A percentile compares a stretch with the other conserved stretches of the same genome.
These are phyloP conservation scores for Aradophagus sp. DNA, from an alignment of 1,140 invertebrate genomes.

Conservation along the genomic window DNA sequence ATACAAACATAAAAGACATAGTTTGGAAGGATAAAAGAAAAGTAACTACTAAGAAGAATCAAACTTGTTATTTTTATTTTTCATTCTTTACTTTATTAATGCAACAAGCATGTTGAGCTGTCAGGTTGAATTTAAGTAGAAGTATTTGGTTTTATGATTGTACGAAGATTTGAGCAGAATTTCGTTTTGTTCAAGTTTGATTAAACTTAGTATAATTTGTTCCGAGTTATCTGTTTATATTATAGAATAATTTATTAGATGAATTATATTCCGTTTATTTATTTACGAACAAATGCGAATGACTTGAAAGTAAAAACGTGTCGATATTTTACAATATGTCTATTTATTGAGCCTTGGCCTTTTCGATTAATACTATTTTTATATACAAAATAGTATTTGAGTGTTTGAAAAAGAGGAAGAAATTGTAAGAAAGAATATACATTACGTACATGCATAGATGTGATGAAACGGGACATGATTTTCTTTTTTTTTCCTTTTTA, in stretches of 20 bases:
- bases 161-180: too few relatives aligned
- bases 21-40: too few relatives aligned
- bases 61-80: too few relatives aligned
- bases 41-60: too few relatives aligned
- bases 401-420: conserved; percentile 10
- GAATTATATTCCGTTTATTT: conserved; percentile 9
- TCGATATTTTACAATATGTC: conserved; percentile 30
- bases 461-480: background rate
- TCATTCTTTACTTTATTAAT: too few relatives aligned
- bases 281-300: conserved; percentile 9
- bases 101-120: too few relatives aligned
- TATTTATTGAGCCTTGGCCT: conserved; percentile 42
- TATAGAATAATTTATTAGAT: conserved; percentile 6
- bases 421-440: conserved; percentile 8
- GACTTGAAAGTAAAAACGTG: conserved; percentile 32
- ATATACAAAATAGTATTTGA: conserved; percentile 30
- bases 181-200: too few relatives aligned
- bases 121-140: too few relatives aligned
- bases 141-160: too few relatives aligned
- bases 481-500: background rate
- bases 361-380: conserved; percentile 24
- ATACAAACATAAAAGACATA: too few relatives aligned
- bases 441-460: conserved; percentile 1
- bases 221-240: conserved; percentile 12
- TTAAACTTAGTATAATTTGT: too few relatives aligned